phyloP scores from a whole-genome alignment of 2,888 invertebrate species.

The Hydropsyche betteni region DNA sequence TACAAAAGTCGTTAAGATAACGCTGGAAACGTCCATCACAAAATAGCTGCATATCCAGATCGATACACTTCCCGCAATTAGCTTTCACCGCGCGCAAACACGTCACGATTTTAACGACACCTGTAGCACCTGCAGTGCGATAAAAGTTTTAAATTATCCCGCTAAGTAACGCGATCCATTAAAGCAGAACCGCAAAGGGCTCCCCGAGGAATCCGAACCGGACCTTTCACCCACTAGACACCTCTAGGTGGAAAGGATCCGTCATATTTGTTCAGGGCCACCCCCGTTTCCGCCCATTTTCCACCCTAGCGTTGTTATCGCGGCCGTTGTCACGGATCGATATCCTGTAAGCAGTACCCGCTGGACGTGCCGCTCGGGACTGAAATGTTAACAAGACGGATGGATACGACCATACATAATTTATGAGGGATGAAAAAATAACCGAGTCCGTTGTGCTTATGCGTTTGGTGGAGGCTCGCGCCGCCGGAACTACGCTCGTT shows the following conservation, averaged over 20 bases:
- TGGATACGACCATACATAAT: constrained; percentile 25
- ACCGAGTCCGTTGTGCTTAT: neutral
- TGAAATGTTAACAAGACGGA: constrained; percentile 29
- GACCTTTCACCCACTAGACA: neutral
- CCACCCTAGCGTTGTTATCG: neutral
- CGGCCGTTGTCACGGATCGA: constrained; percentile 28
- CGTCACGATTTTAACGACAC: constrained; percentile 14
- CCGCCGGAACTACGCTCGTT: neutral
- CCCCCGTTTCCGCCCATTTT: neutral
- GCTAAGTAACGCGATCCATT: constrained; percentile 35
- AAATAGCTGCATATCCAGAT: too few species aligned
- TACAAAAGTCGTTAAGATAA: too few species aligned
- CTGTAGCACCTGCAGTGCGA: constrained; percentile 32
- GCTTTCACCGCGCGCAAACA: too few species aligned
- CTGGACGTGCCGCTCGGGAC: constrained; percentile 11
- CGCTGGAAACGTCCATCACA: too few species aligned
- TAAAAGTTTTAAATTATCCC: constrained; percentile 34
- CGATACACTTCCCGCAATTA: too few species aligned
- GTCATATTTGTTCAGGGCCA: neutral
- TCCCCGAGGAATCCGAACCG: neutral
- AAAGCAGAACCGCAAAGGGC: neutral
- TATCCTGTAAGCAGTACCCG: constrained; percentile 9
- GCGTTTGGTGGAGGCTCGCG: neutral
- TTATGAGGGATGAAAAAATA: constrained; percentile 26
- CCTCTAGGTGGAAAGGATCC: neutral